Base-by-base conservation (phyloP, 2,888 invertebrate species). In the Lucinisca nassula region DNA sequence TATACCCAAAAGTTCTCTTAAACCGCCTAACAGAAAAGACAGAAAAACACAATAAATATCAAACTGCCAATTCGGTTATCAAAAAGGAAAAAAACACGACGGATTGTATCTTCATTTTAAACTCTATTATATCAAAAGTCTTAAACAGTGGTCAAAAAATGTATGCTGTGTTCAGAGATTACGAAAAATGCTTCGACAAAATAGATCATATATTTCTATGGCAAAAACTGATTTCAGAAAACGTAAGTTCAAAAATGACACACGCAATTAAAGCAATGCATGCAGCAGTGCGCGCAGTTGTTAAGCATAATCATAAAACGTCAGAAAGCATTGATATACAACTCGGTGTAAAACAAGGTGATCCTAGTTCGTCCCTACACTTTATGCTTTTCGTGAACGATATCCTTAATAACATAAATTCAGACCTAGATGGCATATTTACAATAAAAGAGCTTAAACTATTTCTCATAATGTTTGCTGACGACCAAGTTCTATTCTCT, bases 371-470 rank as follows among this genome's bases (percentile, higher is more conserved):
- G n/a, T 81, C 72, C 14, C 27, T 76, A 24, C 32, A 73, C 21
- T 81, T 67, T 74, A 37, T 78, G 21, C 38, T 82, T 38, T 86
- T 79, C 51, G 61, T 85, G 17, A 82, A 85, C 38, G 81, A 85
- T 27, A 78, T 73, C 32, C 1, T 77, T 8, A 3, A 40, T 14
- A 82, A 75, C 38, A 73, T 82, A 30, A 74, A 85, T 21, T 10
- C 24, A 37, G 38, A 85, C 35, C 27, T 81, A 45, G 67, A 81
- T 45, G 82, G 82, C 1, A 40, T 82, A 4, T 58, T 80, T 17
- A 70, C 30, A 0, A 12, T 76, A 4, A 49, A 61, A n/a, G 78
- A 81, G 4, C n/a, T 73, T 21, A 40, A 77, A 45, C 8, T 85
- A 51, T 78, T 73, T 27, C 8, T 84, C 10, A 37, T 84, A 58